A percentile compares a stretch with the other conserved stretches of the same genome.
phyloP scores from a whole-genome alignment of 2,113 vertebrate genomes.

The Verasper variegatus region DNA sequence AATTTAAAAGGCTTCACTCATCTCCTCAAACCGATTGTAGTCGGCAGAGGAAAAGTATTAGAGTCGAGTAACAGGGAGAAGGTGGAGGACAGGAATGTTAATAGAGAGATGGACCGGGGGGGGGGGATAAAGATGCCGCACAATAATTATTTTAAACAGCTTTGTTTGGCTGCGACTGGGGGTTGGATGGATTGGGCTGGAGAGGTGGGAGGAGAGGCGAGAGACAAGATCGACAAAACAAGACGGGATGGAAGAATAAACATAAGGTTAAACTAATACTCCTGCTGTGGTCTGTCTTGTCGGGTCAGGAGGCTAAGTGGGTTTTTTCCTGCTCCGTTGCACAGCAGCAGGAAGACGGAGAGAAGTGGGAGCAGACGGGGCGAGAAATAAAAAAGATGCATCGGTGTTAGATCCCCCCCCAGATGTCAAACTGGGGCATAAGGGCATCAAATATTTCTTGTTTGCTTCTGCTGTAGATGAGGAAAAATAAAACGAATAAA shows the following conservation, averaged over 20 bases:
- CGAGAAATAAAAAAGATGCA: background rate
- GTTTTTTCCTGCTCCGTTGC: background rate
- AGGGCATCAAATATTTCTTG: background rate
- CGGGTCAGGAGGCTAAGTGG: constrained; percentile 16
- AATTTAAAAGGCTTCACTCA: constrained; percentile 29
- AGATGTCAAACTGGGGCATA: background rate
- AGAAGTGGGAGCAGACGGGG: background rate
- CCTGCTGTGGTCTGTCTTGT: constrained; percentile 5
- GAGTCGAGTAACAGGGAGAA: constrained; percentile 9
- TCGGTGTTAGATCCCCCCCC: background rate
- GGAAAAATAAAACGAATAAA: too few species aligned
- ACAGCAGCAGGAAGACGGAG: background rate
- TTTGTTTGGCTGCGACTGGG: constrained; percentile 9
- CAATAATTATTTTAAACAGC: constrained; percentile 16
- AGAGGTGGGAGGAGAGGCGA: background rate
- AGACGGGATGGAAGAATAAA: constrained; percentile 1
- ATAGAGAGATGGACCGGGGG: constrained; percentile 21
- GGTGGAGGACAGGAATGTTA: constrained; percentile 24
- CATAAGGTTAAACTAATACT: constrained; percentile 24
- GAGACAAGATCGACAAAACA: constrained; percentile 5
- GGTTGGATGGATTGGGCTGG: background rate
- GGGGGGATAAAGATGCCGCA: constrained; percentile 12
- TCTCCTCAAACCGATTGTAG: constrained; percentile 27
- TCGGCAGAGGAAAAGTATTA: constrained; percentile 14
- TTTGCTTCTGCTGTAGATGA: too few species aligned